These are phyloP conservation scores for Epinephelus cyanopodus DNA, from an alignment of 2,113 vertebrate species.

Conservation along the genomic window DNA sequence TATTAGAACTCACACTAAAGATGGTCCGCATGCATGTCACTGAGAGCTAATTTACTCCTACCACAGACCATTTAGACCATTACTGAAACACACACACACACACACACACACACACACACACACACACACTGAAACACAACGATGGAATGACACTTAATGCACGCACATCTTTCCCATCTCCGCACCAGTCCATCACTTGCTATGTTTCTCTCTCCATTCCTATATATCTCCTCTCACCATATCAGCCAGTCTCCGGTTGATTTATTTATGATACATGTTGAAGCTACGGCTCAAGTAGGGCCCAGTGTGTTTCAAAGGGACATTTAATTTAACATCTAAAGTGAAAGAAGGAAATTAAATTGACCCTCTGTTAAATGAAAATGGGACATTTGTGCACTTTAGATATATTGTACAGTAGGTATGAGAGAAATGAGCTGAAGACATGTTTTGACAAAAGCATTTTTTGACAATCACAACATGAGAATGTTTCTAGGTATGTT, in stretches of 20 bases:
- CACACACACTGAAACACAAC: neutral
- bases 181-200: slow-evolving; percentile 67
- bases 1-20: slow-evolving; percentile 81
- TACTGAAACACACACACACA: slow-evolving; percentile 69
- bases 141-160: slow-evolving; percentile 78
- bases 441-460: slow-evolving; percentile 13
- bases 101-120: slow-evolving; percentile 48
- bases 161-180: slow-evolving; percentile 68
- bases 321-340: slow-evolving; percentile 76
- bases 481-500: slow-evolving; percentile 1
- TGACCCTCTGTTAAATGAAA: slow-evolving; percentile 62
- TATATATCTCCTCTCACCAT: slow-evolving; percentile 60
- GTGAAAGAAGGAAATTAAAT: slow-evolving; percentile 72
- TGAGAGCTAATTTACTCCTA: slow-evolving; percentile 82
- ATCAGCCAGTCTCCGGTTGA: slow-evolving; percentile 57
- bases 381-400: slow-evolving; percentile 43
- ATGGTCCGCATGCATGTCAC: slow-evolving; percentile 75
- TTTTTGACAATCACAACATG: neutral
- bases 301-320: slow-evolving; percentile 61
- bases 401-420: neutral
- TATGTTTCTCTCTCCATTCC: slow-evolving; percentile 63
- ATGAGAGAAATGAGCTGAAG: neutral
- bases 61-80: slow-evolving; percentile 82
- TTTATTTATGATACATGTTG: slow-evolving; percentile 70
- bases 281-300: slow-evolving; percentile 52